Evolutionary conservation across 2,113 vertebrate species (phyloP), one percentile per base, ranked within the genome.

Genomic region (Paracanthobrama guichenoti): DNA sequence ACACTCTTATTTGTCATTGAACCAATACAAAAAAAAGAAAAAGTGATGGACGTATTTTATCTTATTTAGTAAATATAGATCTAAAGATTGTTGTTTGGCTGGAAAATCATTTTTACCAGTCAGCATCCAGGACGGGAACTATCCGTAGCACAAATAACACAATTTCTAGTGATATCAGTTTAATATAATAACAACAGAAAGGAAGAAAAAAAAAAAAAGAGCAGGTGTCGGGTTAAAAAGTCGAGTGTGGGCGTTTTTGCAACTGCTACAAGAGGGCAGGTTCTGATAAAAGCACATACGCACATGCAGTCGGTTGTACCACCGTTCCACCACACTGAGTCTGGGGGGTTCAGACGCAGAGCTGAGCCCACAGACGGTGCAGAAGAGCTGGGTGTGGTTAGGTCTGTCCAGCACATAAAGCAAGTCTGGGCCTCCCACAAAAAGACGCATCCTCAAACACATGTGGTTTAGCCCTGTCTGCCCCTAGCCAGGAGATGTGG

Each of bases 241-340:
- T 77, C 5, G 24, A 35, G 57, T 84, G 82, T 64, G 77, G 71
- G 60, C 57, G 35, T 69, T 74, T 87, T 85, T 85, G 71, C 39
- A 79, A 74, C 79, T 83, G 81, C 79, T 81, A 81, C 26, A 69
- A 66, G 20, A 83, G 75, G 64, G 24, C 48, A 66, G 67, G 57
- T 46, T 77, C 50, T 87, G 72, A 85, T 80, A 78, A 82, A 72
- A 67, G 74, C 64, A 53, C 66, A 48, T 28, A 73, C 2, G 24
- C 53, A 66, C 31, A 67, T 12, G 39, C 6, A 87, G 86, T 64
- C 83, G 69, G 86, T 87, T 85, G 66, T 59, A 87, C 79, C 83
- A 73, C 62, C 60, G 55, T 83, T 79, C 80, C 75, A 87, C 75
- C 75, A 22, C 80, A 78, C 12, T 28, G 75, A 75, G 74, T 62